Evolutionary conservation across 2,797 vertebrate genomes (phyloP).

Genomic region (Argya squamiceps): DNA sequence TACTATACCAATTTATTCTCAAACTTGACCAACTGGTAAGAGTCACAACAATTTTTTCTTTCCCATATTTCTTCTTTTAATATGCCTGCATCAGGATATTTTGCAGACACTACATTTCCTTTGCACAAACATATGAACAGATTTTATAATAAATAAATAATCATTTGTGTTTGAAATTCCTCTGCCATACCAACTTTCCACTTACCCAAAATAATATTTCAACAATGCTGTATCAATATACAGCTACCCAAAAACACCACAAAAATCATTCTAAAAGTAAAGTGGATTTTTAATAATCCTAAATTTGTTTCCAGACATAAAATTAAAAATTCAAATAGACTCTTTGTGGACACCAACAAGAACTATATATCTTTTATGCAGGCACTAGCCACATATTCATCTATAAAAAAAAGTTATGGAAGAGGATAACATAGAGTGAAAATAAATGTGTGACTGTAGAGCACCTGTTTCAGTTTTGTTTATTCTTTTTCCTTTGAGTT

Average conservation of each 20-base stretch:
- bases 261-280: neutral
- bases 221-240: neutral
- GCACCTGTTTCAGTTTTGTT: neutral
- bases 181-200: neutral
- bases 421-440: neutral
- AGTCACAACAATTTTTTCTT: neutral
- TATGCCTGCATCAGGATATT: neutral
- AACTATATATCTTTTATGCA: neutral
- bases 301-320: neutral
- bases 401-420: neutral
- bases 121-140: neutral
- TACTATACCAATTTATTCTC: neutral
- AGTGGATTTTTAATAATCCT: neutral
- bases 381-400: neutral
- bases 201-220: neutral
- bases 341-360: neutral
- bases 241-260: neutral
- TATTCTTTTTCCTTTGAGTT: neutral
- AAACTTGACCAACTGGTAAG: neutral
- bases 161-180: neutral
- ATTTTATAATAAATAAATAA: neutral
- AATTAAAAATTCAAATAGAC: neutral
- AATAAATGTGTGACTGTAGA: neutral
- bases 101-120: neutral
- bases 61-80: neutral